phyloP scores from a whole-genome alignment of 2,797 vertebrate genomes.

The Staurois parvus region DNA sequence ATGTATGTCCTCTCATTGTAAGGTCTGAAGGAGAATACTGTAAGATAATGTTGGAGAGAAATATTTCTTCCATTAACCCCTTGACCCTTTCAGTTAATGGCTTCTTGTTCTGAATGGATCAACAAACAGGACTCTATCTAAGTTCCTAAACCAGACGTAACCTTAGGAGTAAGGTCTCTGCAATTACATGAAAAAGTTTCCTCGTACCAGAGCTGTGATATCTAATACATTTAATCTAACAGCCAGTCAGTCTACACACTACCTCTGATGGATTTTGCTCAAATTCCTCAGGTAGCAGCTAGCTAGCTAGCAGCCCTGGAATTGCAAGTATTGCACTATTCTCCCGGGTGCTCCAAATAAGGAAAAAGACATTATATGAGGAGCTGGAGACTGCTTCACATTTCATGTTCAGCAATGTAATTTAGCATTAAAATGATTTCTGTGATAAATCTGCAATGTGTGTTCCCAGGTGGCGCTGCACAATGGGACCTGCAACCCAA shows the following conservation, averaged over 20 bases:
- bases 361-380: slow-evolving; percentile 22
- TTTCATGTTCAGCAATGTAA: slow-evolving; percentile 30
- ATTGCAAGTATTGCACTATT: slow-evolving; percentile 32
- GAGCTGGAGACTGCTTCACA: slow-evolving; percentile 37
- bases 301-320: slow-evolving; percentile 32
- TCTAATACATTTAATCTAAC: slow-evolving; percentile 56
- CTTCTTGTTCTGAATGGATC: slow-evolving; percentile 80
- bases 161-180: slow-evolving; percentile 61
- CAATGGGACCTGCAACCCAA: not conserved
- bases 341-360: slow-evolving; percentile 27
- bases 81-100: slow-evolving; percentile 87
- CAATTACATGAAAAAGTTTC: slow-evolving; percentile 59
- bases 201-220: slow-evolving; percentile 41
- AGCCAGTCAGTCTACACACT: slow-evolving; percentile 8
- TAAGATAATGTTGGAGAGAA: slow-evolving; percentile 72
- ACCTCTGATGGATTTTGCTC: slow-evolving; percentile 3
- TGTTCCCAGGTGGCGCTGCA: not conserved
- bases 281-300: not conserved
- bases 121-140: slow-evolving; percentile 74
- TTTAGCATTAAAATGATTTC: slow-evolving; percentile 40
- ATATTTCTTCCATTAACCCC: slow-evolving; percentile 80
- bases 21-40: slow-evolving; percentile 57
- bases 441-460: slow-evolving; percentile 29
- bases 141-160: slow-evolving; percentile 65
- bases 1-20: slow-evolving; percentile 65